Conservation (phyloP, 2,113 vertebrate genomes). For the Epinephelus fuscoguttatus region DNA sequence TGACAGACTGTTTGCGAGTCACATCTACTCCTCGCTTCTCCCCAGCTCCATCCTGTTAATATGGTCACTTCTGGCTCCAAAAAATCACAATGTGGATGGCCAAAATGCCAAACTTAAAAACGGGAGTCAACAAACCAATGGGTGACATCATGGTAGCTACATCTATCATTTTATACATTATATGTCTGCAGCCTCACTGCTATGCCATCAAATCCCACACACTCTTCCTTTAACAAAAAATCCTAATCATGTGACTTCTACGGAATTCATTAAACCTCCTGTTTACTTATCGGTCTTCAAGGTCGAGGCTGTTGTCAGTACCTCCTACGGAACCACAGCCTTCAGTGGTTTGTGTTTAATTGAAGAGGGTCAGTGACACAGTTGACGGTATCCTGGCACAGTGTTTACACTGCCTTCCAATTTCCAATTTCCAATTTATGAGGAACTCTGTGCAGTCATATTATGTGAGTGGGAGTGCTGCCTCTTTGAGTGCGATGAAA, state of each 20-base stretch:
- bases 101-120: too few relatives aligned
- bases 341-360: conserved; percentile 20
- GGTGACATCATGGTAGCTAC: too few relatives aligned
- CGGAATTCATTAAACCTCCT: not conserved
- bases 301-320: conserved; percentile 2
- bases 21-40: too few relatives aligned
- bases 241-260: conserved; percentile 10
- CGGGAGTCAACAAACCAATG: too few relatives aligned
- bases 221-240: not conserved
- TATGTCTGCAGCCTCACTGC: too few relatives aligned
- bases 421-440: conserved; percentile 49
- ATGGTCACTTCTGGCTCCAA: too few relatives aligned
- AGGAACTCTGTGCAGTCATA: conserved; percentile 26
- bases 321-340: conserved; percentile 7
- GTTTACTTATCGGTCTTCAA: conserved; percentile 22
- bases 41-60: too few relatives aligned
- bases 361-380: conserved; percentile 46
- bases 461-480: conserved; percentile 41
- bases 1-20: too few relatives aligned
- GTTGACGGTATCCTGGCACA: conserved; percentile 15
- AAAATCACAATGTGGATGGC: too few relatives aligned
- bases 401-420: conserved; percentile 26
- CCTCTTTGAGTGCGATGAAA: conserved; percentile 26
- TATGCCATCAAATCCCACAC: too few relatives aligned
- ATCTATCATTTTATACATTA: too few relatives aligned